Evolutionary conservation across 2,113 vertebrate species (phyloP), one percentile per base, ranked within the genome.

Genomic region (Pangasianodon hypophthalmus): DNA sequence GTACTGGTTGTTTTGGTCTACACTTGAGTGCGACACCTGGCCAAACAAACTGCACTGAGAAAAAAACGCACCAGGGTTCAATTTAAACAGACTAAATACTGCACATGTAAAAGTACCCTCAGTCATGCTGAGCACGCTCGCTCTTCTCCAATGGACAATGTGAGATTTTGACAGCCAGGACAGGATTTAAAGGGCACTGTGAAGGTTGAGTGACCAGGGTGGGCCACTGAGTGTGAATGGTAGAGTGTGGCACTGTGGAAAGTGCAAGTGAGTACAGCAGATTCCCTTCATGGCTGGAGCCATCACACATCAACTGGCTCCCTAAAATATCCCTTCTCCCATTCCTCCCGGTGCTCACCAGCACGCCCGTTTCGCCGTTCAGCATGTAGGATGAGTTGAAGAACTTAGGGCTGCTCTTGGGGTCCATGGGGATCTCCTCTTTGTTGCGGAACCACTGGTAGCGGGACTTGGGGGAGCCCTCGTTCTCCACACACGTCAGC

Each of bases 381-480:
- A 98, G 86, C 19, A 91, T 94, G 92, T 99, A 99, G 0, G 98
- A 97, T 37, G 98, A 98, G 91, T 99, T 99, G 80, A 95, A 94
- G 92, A 97, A 95, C 82, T 95, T 97, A 82, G 91, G 90, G 89
- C 95, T 97, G 86, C 95, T 94, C 93, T 97, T 98, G 0, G 95
- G 95, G 89, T 99, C 97, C 0, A 94, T 92, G 0, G 98, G 97
- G 26, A 99, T 91, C 2, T 97, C 96, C 4, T 98, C 96, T 0
- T 94, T 93, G 87, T 98, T 97, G 91, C 97, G 97, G 93, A 99
- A 99, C 98, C 98, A 99, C 93, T 96, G 97, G 94, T 99, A 99
- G 2, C 96, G 95, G 1, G 98, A 97, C 79, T 96, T 97, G 0
- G 98, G 98, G 93, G 95, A 97, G 6, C 98, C 98, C 92, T 99